Percentiles rank a stretch among this genome's conserved stretches.
phyloP scores from a whole-genome alignment of 1,140 invertebrate species.

The Colletes gigas region DNA sequence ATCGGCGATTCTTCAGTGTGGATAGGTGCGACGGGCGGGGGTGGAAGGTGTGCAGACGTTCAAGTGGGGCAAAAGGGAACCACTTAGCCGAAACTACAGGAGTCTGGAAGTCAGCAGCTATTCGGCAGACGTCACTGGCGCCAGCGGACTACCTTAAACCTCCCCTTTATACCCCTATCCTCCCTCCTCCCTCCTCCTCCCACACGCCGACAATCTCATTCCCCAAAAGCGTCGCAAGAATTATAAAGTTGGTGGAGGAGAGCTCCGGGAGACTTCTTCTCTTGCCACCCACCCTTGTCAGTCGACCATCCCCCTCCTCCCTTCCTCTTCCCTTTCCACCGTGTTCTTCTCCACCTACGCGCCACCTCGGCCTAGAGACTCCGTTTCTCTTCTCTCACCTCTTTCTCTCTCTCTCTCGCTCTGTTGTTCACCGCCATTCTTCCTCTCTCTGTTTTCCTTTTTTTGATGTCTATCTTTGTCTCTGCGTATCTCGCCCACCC shows the following conservation, averaged over 20 bases:
- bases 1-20: constrained; percentile 38
- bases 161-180: constrained; percentile 45
- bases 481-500: constrained; percentile 7
- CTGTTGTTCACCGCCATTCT: not conserved
- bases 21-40: constrained; percentile 42
- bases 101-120: constrained; percentile 72
- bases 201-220: constrained; percentile 73
- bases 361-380: constrained; percentile 60
- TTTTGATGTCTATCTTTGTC: constrained; percentile 25
- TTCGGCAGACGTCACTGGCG: constrained; percentile 78
- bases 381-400: constrained; percentile 59
- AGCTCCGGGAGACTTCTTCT: constrained; percentile 60
- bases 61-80: constrained; percentile 70
- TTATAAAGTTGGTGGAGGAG: constrained; percentile 78
- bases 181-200: too few species aligned
- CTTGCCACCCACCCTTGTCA: constrained; percentile 64
- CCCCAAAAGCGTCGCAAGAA: constrained; percentile 79
- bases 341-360: constrained; percentile 43
- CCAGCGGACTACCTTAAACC: constrained; percentile 78
- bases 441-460: constrained; percentile 54
- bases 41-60: constrained; percentile 59
- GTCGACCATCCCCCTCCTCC: constrained; percentile 27
- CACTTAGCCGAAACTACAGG: constrained; percentile 73
- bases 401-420: constrained; percentile 38
- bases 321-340: not conserved